Evolutionary conservation across 2,888 invertebrate species (phyloP).

Genomic region (Diachrysia chrysitis): DNA sequence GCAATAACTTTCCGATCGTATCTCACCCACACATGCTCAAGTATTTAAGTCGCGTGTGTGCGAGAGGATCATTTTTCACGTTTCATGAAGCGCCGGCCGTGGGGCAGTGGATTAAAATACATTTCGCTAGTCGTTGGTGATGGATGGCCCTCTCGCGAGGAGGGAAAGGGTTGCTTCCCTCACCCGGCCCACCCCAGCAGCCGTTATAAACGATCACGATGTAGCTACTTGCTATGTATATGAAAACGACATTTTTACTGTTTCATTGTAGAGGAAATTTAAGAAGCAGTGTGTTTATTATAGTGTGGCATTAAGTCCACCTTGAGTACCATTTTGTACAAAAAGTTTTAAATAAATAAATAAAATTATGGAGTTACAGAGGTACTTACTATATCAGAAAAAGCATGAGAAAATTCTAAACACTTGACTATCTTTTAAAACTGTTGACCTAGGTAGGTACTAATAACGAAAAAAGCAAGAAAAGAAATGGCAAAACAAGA

Average conservation of each 20-base stretch:
- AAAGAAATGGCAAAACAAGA: not conserved
- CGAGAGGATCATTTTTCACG: slow-evolving; percentile 86
- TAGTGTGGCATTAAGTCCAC: no score
- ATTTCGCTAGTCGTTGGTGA: slow-evolving; percentile 85
- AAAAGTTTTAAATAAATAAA: no score
- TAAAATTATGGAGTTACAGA: no score
- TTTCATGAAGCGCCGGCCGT: slow-evolving; percentile 86
- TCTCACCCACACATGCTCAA: slow-evolving; percentile 39
- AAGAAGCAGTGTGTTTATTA: no score
- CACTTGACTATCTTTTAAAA: not conserved
- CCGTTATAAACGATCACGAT: slow-evolving; percentile 31
- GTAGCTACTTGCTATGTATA: slow-evolving; percentile 66
- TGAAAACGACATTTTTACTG: slow-evolving; percentile 73
- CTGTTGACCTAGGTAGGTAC: not conserved
- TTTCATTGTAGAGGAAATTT: slow-evolving; percentile 21
- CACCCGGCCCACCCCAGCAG: slow-evolving; percentile 27
- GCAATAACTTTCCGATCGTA: slow-evolving; percentile 49
- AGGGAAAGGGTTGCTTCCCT: slow-evolving; percentile 81
- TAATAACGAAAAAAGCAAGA: not conserved
- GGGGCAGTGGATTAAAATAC: slow-evolving; percentile 88
- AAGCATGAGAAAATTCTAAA: not conserved
- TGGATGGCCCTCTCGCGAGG: slow-evolving; percentile 74
- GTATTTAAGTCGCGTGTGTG: slow-evolving; percentile 60
- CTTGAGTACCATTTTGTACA: no score
- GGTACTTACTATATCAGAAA: not conserved